Percentiles rank a stretch among this genome's conserved stretches.
These are phyloP conservation scores for Lycopodina hypogea DNA, from an alignment of 37 sponge, comb jelly and placozoan species.

Conservation along the genomic window DNA sequence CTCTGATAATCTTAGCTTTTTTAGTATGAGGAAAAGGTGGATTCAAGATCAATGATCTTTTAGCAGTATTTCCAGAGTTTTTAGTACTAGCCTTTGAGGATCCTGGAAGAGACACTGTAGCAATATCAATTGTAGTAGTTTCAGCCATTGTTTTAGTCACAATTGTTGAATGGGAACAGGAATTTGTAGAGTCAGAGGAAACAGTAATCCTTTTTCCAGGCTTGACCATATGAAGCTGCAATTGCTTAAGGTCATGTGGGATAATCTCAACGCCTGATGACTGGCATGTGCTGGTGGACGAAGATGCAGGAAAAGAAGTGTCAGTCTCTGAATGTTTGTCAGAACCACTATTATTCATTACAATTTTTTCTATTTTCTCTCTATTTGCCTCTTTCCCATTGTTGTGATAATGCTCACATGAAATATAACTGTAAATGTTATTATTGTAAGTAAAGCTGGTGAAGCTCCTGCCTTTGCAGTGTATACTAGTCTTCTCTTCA, in stretches of 20 bases:
- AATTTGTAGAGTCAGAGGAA: background rate
- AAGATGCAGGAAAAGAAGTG: background rate
- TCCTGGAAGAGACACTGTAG: background rate
- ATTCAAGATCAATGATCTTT: background rate
- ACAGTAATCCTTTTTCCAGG: slow-evolving; percentile 9
- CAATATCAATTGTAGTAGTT: background rate
- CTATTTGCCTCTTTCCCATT: slow-evolving; percentile 35
- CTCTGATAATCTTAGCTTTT: background rate
- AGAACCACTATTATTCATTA: background rate
- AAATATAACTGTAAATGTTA: slow-evolving; percentile 37
- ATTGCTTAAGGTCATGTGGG: slow-evolving; percentile 43
- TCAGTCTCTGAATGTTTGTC: background rate
- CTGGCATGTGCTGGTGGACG: background rate
- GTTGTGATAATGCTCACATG: slow-evolving; percentile 39
- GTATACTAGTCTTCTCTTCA: background rate
- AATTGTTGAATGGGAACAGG: too few relatives aligned
- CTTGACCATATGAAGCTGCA: slow-evolving; percentile 52
- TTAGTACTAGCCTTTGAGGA: background rate
- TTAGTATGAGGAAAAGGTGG: background rate
- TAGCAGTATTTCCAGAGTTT: background rate
- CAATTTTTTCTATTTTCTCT: slow-evolving; percentile 13
- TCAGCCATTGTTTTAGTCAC: too few relatives aligned
- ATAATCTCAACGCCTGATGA: background rate
- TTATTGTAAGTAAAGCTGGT: too few relatives aligned
- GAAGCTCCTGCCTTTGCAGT: slow-evolving; percentile 20